Percentiles rank a stretch among this genome's conserved stretches.
These are phyloP conservation scores for Indicator maculatus DNA, from an alignment of 2,113 vertebrate species.

Conservation along the genomic window DNA sequence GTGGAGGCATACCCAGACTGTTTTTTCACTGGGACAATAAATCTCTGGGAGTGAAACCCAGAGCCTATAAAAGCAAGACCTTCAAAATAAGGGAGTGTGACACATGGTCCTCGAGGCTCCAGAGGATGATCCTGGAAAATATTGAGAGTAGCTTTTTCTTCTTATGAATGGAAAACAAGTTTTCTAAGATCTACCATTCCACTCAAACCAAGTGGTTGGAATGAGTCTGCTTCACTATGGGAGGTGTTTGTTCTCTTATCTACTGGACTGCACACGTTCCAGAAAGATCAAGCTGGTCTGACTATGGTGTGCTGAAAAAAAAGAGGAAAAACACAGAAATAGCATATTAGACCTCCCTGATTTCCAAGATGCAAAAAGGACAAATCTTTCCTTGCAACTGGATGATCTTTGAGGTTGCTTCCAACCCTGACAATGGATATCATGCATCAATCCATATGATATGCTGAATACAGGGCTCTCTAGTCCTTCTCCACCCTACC, in stretches of 20 bases:
- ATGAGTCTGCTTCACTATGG: not conserved
- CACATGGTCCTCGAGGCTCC: constrained; percentile 18
- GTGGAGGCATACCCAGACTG: not conserved
- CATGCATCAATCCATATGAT: not conserved
- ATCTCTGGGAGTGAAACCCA: constrained; percentile 48
- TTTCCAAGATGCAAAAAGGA: not conserved
- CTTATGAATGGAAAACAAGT: constrained; percentile 33
- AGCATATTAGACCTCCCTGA: not conserved
- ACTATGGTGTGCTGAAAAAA: not conserved
- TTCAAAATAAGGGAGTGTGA: constrained; percentile 36
- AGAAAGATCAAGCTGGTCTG: not conserved
- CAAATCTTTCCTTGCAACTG: not conserved
- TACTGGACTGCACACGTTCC: not conserved
- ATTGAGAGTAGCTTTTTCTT: not conserved
- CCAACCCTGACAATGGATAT: too few relatives aligned
- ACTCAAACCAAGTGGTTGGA: constrained; percentile 17
- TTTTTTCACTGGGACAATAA: constrained; percentile 52
- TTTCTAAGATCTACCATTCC: constrained; percentile 3
- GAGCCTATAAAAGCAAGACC: constrained; percentile 33
- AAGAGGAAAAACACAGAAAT: not conserved
- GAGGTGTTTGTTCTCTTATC: not conserved
- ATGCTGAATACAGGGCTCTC: not conserved
- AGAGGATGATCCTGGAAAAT: constrained; percentile 14
- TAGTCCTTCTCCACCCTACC: not conserved
- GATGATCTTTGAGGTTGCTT: too few relatives aligned